Conservation (phyloP, 2,888 invertebrate genomes). For the Liodrosophila aerea region DNA sequence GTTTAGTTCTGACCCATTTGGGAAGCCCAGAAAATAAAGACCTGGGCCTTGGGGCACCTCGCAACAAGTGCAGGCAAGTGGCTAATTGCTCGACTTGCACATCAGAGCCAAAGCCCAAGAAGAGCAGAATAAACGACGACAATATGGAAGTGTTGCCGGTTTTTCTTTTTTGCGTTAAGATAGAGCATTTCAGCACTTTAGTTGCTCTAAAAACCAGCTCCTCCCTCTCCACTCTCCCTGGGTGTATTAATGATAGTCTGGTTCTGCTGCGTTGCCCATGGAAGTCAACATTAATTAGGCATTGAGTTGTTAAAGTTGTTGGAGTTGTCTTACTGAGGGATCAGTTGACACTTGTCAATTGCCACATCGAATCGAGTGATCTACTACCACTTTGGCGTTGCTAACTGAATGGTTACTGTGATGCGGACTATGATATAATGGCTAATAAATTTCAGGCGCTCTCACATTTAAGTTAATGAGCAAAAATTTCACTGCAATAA, state of each 20-base stretch:
- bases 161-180: slow-evolving; percentile 16
- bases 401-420: background rate
- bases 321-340: slow-evolving; percentile 18
- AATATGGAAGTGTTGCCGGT: slow-evolving; percentile 29
- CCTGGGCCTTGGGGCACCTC: slow-evolving; percentile 25
- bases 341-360: slow-evolving; percentile 27
- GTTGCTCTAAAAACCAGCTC: slow-evolving; percentile 41
- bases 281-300: slow-evolving; percentile 44
- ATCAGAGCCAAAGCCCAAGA: slow-evolving; percentile 12
- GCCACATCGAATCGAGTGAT: slow-evolving; percentile 9
- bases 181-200: slow-evolving; percentile 44
- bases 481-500: slow-evolving; percentile 70
- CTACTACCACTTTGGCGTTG: too few relatives aligned
- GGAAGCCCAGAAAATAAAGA: background rate
- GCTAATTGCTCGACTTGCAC: slow-evolving; percentile 45
- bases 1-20: slow-evolving; percentile 51
- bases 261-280: slow-evolving; percentile 68
- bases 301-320: slow-evolving; percentile 21
- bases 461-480: slow-evolving; percentile 66
- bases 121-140: slow-evolving; percentile 2
- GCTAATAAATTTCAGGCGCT: slow-evolving; percentile 50
- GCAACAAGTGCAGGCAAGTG: slow-evolving; percentile 41
- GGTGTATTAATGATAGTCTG: slow-evolving; percentile 21
- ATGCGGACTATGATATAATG: slow-evolving; percentile 38
- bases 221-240: slow-evolving; percentile 8